Base-by-base conservation (phyloP, 1,140 invertebrate genomes). In the Halictus rubicundus region DNA sequence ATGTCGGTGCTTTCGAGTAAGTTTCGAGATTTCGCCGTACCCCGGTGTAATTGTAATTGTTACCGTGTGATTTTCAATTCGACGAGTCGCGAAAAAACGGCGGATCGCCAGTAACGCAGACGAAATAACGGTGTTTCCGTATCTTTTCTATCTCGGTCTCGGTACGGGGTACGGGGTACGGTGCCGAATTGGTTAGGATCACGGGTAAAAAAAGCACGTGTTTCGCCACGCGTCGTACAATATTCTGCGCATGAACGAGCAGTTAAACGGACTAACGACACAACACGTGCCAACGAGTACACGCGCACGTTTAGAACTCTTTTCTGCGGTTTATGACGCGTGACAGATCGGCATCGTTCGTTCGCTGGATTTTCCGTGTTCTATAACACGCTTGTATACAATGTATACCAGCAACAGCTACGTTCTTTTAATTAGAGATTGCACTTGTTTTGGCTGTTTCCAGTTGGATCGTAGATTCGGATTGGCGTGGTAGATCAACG, bases 151-250 rank as follows among this genome's bases (percentile, higher is more conserved):
- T 32, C 32, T 32, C 32, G 32, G 32, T 32, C n/a, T n/a, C n/a
- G n/a, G n/a, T n/a, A n/a, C 2, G 32, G 32, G 32, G 32, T n/a
- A n/a, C n/a, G n/a, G n/a, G 46, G 14, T 16, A 16, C 3, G 46
- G 16, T 4, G 16, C 16, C 46, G 46, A 49, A 49, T 52, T 16
- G 49, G 49, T 52, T 19, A 6, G 16, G 49, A 52, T 52, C 19
- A 52, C 49, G 6, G 49, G 16, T 52, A 21, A 52, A 52, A 52
- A 52, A 16, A 52, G 9, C 46, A 82, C 76, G 80, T 82, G 76
- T 79, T 37, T 54, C 46, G 72, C 54, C 80, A 82, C 80, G 77
- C 79, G 77, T 73, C 69, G 69, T 46, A 21, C 8, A 19, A 63
- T 14, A 63, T 63, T 63, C 60, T 63, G 16, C 27, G 60, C 60